phyloP scores from a whole-genome alignment of 2,888 invertebrate species.

The Nephrotoma guestfalica region DNA sequence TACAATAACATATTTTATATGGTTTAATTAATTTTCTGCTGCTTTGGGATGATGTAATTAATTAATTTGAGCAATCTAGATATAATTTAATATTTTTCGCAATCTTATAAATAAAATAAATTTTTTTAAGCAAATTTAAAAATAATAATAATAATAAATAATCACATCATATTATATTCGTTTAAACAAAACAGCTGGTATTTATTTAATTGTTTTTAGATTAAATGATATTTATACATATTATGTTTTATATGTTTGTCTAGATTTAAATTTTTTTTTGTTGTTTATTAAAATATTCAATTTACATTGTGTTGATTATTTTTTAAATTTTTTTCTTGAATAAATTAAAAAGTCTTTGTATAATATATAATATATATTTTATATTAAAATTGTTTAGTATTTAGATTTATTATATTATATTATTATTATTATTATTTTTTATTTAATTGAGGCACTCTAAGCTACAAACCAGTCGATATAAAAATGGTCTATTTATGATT shows the following conservation, averaged over 20 bases:
- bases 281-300: neutral
- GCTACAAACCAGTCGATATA: conserved; percentile 21
- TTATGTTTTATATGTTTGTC: neutral
- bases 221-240: neutral
- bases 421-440: conserved; percentile 11
- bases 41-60: neutral
- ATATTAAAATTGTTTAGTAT: neutral
- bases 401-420: conserved; percentile 10
- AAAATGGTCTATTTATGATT: conserved; percentile 6
- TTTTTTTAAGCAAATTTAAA: neutral
- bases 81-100: neutral
- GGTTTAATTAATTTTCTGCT: neutral
- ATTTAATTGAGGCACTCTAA: conserved; percentile 21
- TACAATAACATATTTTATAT: neutral
- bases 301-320: conserved; percentile 11
- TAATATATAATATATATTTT: conserved; percentile 3
- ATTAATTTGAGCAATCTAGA: neutral
- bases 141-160: neutral
- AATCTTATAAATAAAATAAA: too few species aligned
- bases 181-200: neutral
- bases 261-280: neutral
- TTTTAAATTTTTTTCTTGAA: conserved; percentile 12
- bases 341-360: neutral
- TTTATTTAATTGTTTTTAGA: neutral
- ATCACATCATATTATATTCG: neutral